Evolutionary conservation across 2,113 vertebrate genomes (phyloP).

Genomic region (Burhinus bistriatus): DNA sequence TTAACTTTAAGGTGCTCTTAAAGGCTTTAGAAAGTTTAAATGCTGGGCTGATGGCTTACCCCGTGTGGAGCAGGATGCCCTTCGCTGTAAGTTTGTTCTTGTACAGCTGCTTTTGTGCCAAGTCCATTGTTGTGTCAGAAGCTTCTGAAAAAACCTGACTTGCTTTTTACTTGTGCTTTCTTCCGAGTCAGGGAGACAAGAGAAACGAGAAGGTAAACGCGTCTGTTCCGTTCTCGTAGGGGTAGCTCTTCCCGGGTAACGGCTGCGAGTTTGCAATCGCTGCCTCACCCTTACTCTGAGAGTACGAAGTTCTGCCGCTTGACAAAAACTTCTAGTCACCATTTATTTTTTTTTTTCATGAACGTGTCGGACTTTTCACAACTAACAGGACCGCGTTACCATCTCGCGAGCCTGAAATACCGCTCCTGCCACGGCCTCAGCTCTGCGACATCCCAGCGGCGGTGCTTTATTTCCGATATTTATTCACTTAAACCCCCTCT

Average conservation of each 20-base stretch:
- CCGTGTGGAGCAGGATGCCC: accelerated
- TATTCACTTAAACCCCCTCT: neutral
- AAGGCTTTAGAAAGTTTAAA: too few species aligned
- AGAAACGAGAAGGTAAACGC: too few species aligned
- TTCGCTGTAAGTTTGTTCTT: accelerated
- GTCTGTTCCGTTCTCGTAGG: accelerated
- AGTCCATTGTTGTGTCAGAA: accelerated
- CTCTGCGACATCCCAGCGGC: accelerated
- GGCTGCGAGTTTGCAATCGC: accelerated
- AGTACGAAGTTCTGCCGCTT: accelerated
- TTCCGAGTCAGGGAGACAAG: neutral
- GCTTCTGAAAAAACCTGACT: too few species aligned
- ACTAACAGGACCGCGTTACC: accelerated
- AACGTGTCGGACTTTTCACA: accelerated
- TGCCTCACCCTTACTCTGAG: neutral
- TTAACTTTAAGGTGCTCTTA: neutral
- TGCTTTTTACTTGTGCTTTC: neutral
- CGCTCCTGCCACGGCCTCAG: accelerated
- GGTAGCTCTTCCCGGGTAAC: accelerated
- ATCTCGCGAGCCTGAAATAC: accelerated
- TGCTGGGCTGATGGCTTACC: accelerated
- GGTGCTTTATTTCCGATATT: accelerated
- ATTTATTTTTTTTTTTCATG: too few species aligned
- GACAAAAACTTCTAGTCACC: accelerated
- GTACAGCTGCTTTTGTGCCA: neutral